Base-by-base conservation (phyloP, 1,140 invertebrate genomes). In the Cephus cinctus region DNA sequence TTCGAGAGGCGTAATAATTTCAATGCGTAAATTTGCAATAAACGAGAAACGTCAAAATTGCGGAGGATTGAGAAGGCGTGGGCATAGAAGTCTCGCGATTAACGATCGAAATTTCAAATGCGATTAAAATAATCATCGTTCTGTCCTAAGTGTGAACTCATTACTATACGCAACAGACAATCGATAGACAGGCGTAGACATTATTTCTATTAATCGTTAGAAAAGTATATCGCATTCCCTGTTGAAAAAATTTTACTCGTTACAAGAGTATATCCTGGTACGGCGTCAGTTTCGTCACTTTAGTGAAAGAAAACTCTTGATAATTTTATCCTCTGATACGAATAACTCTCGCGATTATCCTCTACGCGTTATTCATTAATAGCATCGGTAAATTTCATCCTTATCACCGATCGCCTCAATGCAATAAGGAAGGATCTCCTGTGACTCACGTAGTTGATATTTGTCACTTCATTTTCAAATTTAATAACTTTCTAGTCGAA, bases 121-220 rank as follows among this genome's bases (percentile, higher is more conserved):
- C 9, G 9, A 30, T 9, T 30, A 30, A 9, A 12, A 36, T 36
- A 36, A 15, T 15, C 15, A 30, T 30, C 11, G 11, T 11, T 8
- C 9, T 3, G 19, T 30, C 4, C 9, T 36, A 36, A 36, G 14
- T 18, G 14, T 36, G 8, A 36, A 30, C 11, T 30, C 27, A 36
- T 36, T 11, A 36, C 19, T 36, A 11, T 36, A 15, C 34, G 34
- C 34, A 36, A 4, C 34, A 36, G 34, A 36, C 34, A 36, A 36
- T 36, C 34, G 34, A 15, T 36, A 36, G 27, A 30, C 15, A 36
- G 14, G 8, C 34, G 34, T 3, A 6, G 14, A 36, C 8, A 36
- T 12, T 12, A 12, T 9, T 11, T 12, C 12, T 12, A 3, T 30
- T 30, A n/a, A n/a, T n/a, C n/a, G n/a, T n/a, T 12, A 9, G 27